Evolutionary conservation across 2,797 vertebrate genomes (phyloP).

Genomic region (Poecilia picta): DNA sequence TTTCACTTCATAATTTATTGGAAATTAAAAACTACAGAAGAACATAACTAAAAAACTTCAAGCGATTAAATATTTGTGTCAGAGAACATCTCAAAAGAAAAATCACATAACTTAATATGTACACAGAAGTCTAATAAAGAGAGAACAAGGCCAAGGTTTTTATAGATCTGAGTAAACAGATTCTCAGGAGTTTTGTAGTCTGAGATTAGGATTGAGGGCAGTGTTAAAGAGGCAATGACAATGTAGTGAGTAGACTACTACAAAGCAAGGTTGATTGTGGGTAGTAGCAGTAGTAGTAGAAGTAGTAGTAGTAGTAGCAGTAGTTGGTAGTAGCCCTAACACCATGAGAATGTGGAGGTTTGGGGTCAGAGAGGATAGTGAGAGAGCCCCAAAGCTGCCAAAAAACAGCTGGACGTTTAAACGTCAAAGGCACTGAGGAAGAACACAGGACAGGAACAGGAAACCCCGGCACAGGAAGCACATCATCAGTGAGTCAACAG

Average conservation of each 20-base stretch:
- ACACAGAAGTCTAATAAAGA: constrained; percentile 64
- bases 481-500: constrained; percentile 92
- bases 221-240: constrained; percentile 72
- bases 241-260: constrained; percentile 67
- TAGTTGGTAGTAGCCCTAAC: constrained; percentile 75
- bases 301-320: constrained; percentile 67
- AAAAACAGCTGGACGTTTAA: constrained; percentile 63
- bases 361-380: constrained; percentile 63
- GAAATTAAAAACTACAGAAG: constrained; percentile 54
- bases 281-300: constrained; percentile 59
- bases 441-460: constrained; percentile 73
- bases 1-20: constrained; percentile 45
- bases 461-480: constrained; percentile 64
- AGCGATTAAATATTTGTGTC: constrained; percentile 66
- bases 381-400: constrained; percentile 70
- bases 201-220: constrained; percentile 54
- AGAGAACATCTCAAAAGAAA: constrained; percentile 55
- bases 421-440: constrained; percentile 84
- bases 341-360: constrained; percentile 70
- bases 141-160: constrained; percentile 46
- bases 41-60: constrained; percentile 34
- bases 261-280: constrained; percentile 70
- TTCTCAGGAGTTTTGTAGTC: constrained; percentile 58
- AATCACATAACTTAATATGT: constrained; percentile 71
- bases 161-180: constrained; percentile 64